Conservation (phyloP, 2,888 invertebrate genomes). For the Drosophila neonasuta region DNA sequence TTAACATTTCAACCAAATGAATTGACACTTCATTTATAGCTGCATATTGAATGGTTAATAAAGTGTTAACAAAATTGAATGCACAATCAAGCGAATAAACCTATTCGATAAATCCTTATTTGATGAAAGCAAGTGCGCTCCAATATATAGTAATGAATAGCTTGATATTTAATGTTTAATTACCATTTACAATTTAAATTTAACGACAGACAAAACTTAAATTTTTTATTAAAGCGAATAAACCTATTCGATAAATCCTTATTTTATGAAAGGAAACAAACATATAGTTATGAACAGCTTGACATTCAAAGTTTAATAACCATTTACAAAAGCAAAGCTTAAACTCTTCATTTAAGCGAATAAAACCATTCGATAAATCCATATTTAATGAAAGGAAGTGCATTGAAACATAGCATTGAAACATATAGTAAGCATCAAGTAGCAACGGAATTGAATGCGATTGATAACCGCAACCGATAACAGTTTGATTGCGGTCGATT, state of each 20-base stretch:
- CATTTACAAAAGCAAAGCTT: no score
- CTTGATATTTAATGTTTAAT: background rate
- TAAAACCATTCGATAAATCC: background rate
- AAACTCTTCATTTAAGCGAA: no score
- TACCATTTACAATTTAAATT: background rate
- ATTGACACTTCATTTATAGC: no score
- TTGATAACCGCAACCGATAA: conserved; percentile 9
- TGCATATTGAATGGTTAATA: background rate
- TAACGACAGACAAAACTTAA: background rate
- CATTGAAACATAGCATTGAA: background rate
- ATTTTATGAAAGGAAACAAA: no score
- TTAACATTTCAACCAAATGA: no score
- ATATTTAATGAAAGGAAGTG: background rate
- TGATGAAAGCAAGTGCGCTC: no score
- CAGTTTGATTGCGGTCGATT: conserved; percentile 3
- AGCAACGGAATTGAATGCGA: background rate
- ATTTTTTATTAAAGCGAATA: no score
- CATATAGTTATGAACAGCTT: no score
- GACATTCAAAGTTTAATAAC: no score
- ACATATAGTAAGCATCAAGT: background rate
- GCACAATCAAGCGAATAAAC: background rate
- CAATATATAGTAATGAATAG: no score
- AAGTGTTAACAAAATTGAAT: background rate
- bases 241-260: no score
- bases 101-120: background rate